These are phyloP conservation scores for Gryllus bimaculatus DNA, from an alignment of 1,140 invertebrate genomes.

Conservation along the genomic window DNA sequence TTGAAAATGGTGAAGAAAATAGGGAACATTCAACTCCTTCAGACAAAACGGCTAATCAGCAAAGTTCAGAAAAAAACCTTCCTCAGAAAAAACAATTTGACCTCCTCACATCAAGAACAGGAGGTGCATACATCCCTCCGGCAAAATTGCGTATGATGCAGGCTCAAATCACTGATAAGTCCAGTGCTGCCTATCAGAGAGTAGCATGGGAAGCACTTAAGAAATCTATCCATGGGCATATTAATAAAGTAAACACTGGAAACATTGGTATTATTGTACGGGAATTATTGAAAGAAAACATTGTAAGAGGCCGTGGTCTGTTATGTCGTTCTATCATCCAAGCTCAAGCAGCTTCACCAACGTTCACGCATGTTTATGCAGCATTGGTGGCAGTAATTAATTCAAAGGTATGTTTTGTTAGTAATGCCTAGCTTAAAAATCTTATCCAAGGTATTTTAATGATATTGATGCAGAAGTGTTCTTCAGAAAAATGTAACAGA, in stretches of 20 bases:
- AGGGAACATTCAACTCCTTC: too few relatives aligned
- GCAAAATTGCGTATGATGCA: constrained; percentile 92
- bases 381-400: constrained; percentile 91
- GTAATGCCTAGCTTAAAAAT: too few relatives aligned
- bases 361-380: constrained; percentile 96
- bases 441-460: too few relatives aligned
- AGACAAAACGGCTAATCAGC: too few relatives aligned
- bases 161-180: constrained; percentile 86
- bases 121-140: constrained; percentile 97
- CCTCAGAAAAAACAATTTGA: constrained; percentile 47
- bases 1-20: too few relatives aligned
- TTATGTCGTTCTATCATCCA: constrained; percentile 88
- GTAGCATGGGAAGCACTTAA: constrained; percentile 98
- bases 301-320: constrained; percentile 87
- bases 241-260: constrained; percentile 95
- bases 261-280: constrained; percentile 90
- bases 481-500: too few relatives aligned
- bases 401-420: constrained; percentile 54
- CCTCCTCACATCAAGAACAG: constrained; percentile 73
- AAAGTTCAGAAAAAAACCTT: too few relatives aligned
- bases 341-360: constrained; percentile 92
- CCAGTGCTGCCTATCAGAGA: constrained; percentile 84
- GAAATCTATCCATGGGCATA: constrained; percentile 96
- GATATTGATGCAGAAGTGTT: too few relatives aligned
- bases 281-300: constrained; percentile 89